Evolutionary conservation across 1,140 invertebrate species (phyloP).

Genomic region (Popillia japonica): DNA sequence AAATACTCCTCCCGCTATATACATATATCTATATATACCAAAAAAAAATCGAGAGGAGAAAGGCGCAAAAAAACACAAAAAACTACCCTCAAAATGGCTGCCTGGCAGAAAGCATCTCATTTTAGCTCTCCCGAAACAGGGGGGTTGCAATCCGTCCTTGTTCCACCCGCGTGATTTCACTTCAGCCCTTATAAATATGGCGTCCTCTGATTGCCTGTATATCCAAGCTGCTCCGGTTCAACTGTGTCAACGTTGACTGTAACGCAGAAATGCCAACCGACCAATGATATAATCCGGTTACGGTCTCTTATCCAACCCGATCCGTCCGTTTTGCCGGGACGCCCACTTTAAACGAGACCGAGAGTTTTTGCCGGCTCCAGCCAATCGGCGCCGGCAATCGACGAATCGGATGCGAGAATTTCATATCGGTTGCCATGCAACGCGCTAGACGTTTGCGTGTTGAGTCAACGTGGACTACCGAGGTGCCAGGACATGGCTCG

Average conservation of each 20-base stretch:
- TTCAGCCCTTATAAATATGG: slow-evolving; percentile 61
- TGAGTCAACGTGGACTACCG: slow-evolving; percentile 58
- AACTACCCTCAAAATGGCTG: slow-evolving; percentile 62
- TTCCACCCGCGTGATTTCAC: slow-evolving; percentile 60
- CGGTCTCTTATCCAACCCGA: slow-evolving; percentile 43
- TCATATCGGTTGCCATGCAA: slow-evolving; percentile 52
- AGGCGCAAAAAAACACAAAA: slow-evolving; percentile 53
- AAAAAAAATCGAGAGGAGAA: slow-evolving; percentile 2
- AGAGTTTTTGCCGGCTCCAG: slow-evolving; percentile 39
- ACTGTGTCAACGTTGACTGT: slow-evolving; percentile 58
- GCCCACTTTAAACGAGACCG: slow-evolving; percentile 55
- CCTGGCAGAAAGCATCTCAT: slow-evolving; percentile 62
- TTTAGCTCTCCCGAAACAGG: slow-evolving; percentile 58
- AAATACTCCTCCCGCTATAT: background rate
- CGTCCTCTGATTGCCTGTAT: slow-evolving; percentile 61
- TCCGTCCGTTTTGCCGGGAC: slow-evolving; percentile 38
- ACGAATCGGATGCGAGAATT: slow-evolving; percentile 47
- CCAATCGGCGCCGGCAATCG: slow-evolving; percentile 48
- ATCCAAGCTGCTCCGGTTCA: slow-evolving; percentile 53
- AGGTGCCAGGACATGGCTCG: slow-evolving; percentile 60
- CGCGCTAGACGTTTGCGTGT: slow-evolving; percentile 48
- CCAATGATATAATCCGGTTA: slow-evolving; percentile 45
- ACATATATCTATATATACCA: slow-evolving; percentile 19
- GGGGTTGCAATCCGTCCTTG: slow-evolving; percentile 55
- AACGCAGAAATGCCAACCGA: slow-evolving; percentile 34